Base-by-base conservation (phyloP, 92 coral and sea anemone genomes). In the Epizoanthus scotinus region DNA sequence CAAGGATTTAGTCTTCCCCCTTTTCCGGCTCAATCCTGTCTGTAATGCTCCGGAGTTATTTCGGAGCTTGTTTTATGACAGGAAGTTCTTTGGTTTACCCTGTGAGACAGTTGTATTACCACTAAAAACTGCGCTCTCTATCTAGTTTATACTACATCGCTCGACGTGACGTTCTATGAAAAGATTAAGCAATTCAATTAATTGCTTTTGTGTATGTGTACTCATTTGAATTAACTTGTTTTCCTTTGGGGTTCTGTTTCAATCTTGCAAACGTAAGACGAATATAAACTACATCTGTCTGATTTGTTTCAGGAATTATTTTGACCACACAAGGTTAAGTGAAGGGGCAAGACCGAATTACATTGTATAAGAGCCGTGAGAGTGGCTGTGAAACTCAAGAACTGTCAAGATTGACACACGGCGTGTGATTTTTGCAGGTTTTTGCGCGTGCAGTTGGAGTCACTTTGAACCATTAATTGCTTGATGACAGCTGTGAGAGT, bases 161-260 rank as follows among this genome's bases (percentile, higher is more conserved):
- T 69, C 28, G 68, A 75, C 81, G 56, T 75, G 79, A 57, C 66
- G 79, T 67, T n/a, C 14, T n/a, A 36, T 7, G 54, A 12, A 36
- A 29, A 73, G 65, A 71, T 52, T 63, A 24, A 26, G 25, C 61
- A 22, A 22, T 40, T 59, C 55, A 60, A 60, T 54, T 40, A 75
- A 75, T 59, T 75, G 59, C 81, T 53, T 31, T 22, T 28, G 38
- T 20, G 25, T 34, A 34, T 58, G 67, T 59, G 69, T 75, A 34
- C 63, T 75, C 56, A 42, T 75, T 54, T 22, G 49, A 73, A 73
- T 75, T 22, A 59, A 53, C 42, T 75, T 75, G 81, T 75, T 75
- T 74, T 75, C 81, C 66, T 59, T 58, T 22, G 68, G 28, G 38
- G n/a, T 49, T 20, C 28, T 75, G 40, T 24, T 75, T 57, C 81